Conservation (phyloP, 2,888 invertebrate species). For the Lathronympha strigana region DNA sequence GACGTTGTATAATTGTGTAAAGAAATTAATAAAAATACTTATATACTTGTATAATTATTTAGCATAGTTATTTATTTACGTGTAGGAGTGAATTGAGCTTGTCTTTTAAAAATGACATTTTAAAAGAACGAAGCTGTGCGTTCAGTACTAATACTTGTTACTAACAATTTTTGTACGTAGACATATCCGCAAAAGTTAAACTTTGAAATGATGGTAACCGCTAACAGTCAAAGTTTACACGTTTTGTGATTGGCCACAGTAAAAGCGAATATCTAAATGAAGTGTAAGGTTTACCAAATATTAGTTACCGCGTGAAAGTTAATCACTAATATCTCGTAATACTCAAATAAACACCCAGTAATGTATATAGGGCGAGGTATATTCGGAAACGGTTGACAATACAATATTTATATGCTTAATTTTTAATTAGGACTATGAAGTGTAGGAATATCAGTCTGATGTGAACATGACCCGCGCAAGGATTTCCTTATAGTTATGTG, state of each 20-base stretch:
- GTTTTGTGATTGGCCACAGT: slow-evolving; percentile 62
- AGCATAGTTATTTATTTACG: slow-evolving; percentile 81
- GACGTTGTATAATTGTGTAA: slow-evolving; percentile 82
- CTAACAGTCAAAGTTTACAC: slow-evolving; percentile 72
- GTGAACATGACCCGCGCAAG: slow-evolving; percentile 39
- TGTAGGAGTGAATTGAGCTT: slow-evolving; percentile 67
- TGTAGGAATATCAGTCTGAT: slow-evolving; percentile 53
- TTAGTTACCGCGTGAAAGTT: slow-evolving; percentile 64
- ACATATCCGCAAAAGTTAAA: slow-evolving; percentile 75
- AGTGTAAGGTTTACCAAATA: slow-evolving; percentile 52
- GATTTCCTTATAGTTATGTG: slow-evolving; percentile 29
- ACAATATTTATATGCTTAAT: slow-evolving; percentile 73
- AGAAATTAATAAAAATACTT: slow-evolving; percentile 76
- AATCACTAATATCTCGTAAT: slow-evolving; percentile 60
- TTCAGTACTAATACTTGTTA: slow-evolving; percentile 66
- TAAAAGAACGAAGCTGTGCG: slow-evolving; percentile 72
- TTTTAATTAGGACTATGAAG: slow-evolving; percentile 58
- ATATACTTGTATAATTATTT: slow-evolving; percentile 81
- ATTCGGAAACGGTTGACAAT: slow-evolving; percentile 78
- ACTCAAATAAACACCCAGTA: slow-evolving; percentile 66
- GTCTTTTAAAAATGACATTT: slow-evolving; percentile 78
- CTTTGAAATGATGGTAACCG: slow-evolving; percentile 65
- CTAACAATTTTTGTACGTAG: slow-evolving; percentile 59
- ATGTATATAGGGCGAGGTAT: slow-evolving; percentile 78
- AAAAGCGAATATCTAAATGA: slow-evolving; percentile 28